These are phyloP conservation scores for Ispidina picta DNA, from an alignment of 2,797 vertebrate species.

Conservation along the genomic window DNA sequence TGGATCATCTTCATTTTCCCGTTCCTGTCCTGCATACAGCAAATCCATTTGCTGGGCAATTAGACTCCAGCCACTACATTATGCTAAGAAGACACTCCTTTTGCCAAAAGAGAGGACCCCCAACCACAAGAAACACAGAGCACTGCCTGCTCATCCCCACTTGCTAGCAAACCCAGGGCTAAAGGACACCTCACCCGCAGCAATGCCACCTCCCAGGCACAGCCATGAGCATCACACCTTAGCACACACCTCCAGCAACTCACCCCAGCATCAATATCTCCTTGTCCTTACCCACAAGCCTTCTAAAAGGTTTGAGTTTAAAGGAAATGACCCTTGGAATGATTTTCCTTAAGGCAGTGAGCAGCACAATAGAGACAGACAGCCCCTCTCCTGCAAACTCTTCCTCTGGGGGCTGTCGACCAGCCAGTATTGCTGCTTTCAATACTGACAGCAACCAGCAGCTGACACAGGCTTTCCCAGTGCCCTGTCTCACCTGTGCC, in stretches of 20 bases:
- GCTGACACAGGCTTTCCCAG: fast-evolving
- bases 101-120: neutral
- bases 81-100: neutral
- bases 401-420: neutral
- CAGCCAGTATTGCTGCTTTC: neutral
- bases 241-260: neutral
- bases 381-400: neutral
- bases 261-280: fast-evolving
- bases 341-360: neutral
- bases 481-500: too few species aligned
- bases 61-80: constrained; percentile 29
- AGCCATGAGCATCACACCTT: fast-evolving
- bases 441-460: neutral
- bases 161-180: neutral
- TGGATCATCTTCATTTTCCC: constrained; percentile 44
- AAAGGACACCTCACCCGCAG: neutral
- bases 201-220: fast-evolving
- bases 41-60: constrained; percentile 61
- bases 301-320: neutral
- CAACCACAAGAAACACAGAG: neutral
- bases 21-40: constrained; percentile 19
- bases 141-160: neutral
- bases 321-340: neutral
- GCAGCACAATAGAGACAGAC: neutral
- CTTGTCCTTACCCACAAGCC: neutral